Percentiles rank a stretch among this genome's conserved stretches.
Conservation (phyloP, 2,797 vertebrate genomes). For the Xenops minutus region DNA sequence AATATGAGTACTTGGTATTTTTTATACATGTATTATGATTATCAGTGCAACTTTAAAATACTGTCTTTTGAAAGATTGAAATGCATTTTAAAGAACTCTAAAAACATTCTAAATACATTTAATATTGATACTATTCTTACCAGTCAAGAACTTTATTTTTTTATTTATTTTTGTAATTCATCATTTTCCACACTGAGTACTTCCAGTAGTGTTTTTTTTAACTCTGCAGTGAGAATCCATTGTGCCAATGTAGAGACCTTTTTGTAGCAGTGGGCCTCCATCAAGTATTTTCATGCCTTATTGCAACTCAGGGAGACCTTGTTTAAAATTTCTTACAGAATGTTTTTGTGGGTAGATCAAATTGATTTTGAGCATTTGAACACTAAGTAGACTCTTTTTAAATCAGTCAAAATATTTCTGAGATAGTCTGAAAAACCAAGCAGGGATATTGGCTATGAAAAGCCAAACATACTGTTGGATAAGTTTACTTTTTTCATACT, state of each 20-base stretch:
- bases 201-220: not conserved
- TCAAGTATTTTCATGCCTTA: not conserved
- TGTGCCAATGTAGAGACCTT: not conserved
- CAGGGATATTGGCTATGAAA: not conserved
- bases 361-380: not conserved
- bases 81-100: not conserved
- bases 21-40: not conserved
- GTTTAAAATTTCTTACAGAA: not conserved
- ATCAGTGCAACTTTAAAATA: not conserved
- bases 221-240: not conserved
- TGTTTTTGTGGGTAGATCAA: not conserved
- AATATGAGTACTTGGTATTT: not conserved
- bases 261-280: not conserved
- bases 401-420: not conserved
- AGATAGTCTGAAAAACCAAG: not conserved
- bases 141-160: not conserved
- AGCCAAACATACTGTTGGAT: not conserved
- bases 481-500: not conserved
- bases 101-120: not conserved
- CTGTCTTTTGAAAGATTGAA: not conserved
- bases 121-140: not conserved
- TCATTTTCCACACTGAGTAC: not conserved
- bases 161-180: not conserved
- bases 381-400: not conserved
- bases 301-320: not conserved